Evolutionary conservation across 1,140 invertebrate species (phyloP), one percentile per base, ranked within the genome.

Genomic region (Cyrtorhinus lividipennis): DNA sequence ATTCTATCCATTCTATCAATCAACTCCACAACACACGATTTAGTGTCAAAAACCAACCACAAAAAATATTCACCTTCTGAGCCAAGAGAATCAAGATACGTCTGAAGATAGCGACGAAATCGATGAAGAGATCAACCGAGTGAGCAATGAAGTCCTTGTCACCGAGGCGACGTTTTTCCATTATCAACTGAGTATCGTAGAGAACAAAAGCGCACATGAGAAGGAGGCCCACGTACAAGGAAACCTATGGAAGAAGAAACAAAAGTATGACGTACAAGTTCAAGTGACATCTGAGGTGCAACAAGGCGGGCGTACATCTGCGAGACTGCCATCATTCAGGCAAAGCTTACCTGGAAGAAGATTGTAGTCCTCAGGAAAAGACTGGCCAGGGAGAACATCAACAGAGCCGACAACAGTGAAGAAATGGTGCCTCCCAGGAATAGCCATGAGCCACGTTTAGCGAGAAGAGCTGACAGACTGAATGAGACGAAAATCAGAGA

Each of bases 171-270:
- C 85, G 81, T 73, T 96, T 97, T 72, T 96, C 92, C 66, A 96
- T 86, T 66, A 98, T 98, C 59, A 92, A 75, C 75, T 97, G 94
- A 10, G 95, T 98, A 71, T 98, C 95, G 70, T 90, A 98, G 25
- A 98, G 78, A 23, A 98, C 83, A 74, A 98, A 98, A 56, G 84
- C 91, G 73, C 92, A 95, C 85, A 98, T 93, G 2, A 95, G 74
- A 56, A 85, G 76, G 15, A 98, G 78, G 59, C 93, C 92, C 58
- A 92, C 69, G 72, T 97, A 96, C 48, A 53, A 53, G 10, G 48
- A 53, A 5, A 53, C 12, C 48, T 53, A 20, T 12, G 8, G 20
- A 53, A 53, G 5, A 20, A 53, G 15, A 5, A 38, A 38, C 5
- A 15, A 38, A 38, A n/a, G n/a, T n/a, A n/a, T n/a, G n/a, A n/a